Evolutionary conservation across 2,113 vertebrate genomes (phyloP), one percentile per base, ranked within the genome.

Genomic region (Puffinus mauretanicus): DNA sequence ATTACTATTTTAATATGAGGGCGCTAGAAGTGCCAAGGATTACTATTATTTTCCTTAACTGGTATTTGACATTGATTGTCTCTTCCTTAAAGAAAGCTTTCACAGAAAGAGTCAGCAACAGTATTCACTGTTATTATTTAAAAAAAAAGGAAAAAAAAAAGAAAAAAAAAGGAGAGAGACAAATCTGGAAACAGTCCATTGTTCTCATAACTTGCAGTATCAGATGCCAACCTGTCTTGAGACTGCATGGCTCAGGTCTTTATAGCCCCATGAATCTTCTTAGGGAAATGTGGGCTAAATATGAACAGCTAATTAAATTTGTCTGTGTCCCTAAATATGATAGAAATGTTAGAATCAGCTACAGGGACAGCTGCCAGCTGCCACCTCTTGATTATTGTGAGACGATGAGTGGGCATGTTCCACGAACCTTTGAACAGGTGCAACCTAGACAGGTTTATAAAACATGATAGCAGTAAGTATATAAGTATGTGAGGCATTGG

Each of bases 381-480:
- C 62, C 69, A 79, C 49, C 88, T 90, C 58, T 83, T 91, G 66
- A 61, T 87, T 94, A 66, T 94, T 94, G 76, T 90, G 82, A 91
- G 70, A 69, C 1, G 7, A 58, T 77, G 69, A 77, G 61, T 73
- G 51, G 71, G 44, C 21, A 1, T 60, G 44, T 92, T 85, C 27
- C 46, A 46, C 10, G 19, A 88, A 88, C 82, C 80, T 93, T 88
- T 84, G 82, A 96, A 94, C 94, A 96, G 95, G 76, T 96, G 96
- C 82, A 91, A 64, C 40, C 42, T 40, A 70, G 47, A 55, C 46
- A 90, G 61, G 64, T 93, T 95, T 91, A 79, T 92, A 79, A 57
- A 90, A 86, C 16, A n/a, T 13, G 72, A 54, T 60, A 82, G 81
- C 52, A 75, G 52, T 84, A 82, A 93, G 60, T 42, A 27, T 7